A percentile compares a stretch with the other conserved stretches of the same genome.
These are phyloP conservation scores for Plecturocebus donacophilus DNA, from an alignment of 2,113 vertebrate genomes.

Conservation along the genomic window DNA sequence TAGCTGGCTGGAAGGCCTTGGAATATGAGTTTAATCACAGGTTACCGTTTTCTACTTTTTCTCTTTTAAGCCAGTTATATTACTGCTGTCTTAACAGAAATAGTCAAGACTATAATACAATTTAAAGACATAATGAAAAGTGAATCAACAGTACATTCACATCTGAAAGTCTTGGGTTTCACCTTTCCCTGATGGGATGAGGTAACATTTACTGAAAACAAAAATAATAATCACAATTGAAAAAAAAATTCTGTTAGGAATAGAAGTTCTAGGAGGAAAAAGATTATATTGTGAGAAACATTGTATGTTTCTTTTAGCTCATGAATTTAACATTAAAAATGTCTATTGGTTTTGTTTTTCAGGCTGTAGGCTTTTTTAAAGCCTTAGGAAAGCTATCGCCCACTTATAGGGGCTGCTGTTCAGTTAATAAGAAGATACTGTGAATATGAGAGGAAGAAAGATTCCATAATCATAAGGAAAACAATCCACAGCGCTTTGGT, in stretches of 20 bases:
- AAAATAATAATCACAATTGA: background rate
- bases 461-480: background rate
- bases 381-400: background rate
- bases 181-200: background rate
- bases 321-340: conserved; percentile 16
- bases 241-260: background rate
- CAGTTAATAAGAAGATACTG: background rate
- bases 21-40: background rate
- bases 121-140: background rate
- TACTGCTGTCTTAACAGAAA: conserved; percentile 10
- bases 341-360: conserved; percentile 35
- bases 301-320: background rate
- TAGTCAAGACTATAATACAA: background rate
- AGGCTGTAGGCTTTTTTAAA: background rate
- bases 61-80: background rate
- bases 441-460: conserved; percentile 27
- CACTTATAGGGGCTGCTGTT: background rate
- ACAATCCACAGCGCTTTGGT: background rate
- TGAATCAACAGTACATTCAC: conserved; percentile 16
- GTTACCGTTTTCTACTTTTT: background rate
- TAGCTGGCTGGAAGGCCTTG: background rate
- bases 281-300: background rate
- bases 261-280: background rate
- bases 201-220: background rate
- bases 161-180: background rate